Base-by-base conservation (phyloP, 2,888 invertebrate genomes). In the Drosophila multiciliata region DNA sequence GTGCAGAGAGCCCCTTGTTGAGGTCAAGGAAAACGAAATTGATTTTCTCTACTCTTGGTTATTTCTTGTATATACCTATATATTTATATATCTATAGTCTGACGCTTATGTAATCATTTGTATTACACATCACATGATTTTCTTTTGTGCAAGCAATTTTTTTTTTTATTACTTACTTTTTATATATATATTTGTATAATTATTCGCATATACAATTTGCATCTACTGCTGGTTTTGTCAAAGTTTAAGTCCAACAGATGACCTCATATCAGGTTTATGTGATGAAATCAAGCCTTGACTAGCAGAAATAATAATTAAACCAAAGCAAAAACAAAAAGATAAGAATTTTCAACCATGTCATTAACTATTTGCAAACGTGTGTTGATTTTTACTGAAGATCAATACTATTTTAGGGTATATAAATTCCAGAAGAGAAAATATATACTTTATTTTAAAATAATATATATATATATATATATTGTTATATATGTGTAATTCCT, bases 11-110 rank as follows among this genome's bases (percentile, higher is more conserved):
- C 45, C 45, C 45, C 45, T 23, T 23, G 45, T 15, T 23, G 36
- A 87, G 86, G 90, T 87, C 86, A 87, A 89, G 86, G 86, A 85
- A 87, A 89, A 66, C 58, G 86, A 87, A 87, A 89, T 87, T 87
- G 82, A 87, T 82, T 86, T 89, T 87, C 67, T 67, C 35, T 35
- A 40, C 38, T 60, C 57, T 52, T 26, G 52, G 5, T 17, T 29
- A 35, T 9, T 45, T 15, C 36, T 17, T 26, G 3, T 20, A 17
- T 6, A n/a, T 12, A 29, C n/a, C 32, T 66, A 38, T 48, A 32
- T 78, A 53, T 68, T 50, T 76, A 63, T 62, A 60, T 59, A 35
- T 69, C 35, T 64, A 38, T 45, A 36, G 49, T 45, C 20, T 54
- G 48, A 7, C 36, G 58, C 63, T 82, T 82, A 82, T 86, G 83